Base-by-base conservation (phyloP, 2,113 vertebrate species). In the Anarrhichthys ocellatus region DNA sequence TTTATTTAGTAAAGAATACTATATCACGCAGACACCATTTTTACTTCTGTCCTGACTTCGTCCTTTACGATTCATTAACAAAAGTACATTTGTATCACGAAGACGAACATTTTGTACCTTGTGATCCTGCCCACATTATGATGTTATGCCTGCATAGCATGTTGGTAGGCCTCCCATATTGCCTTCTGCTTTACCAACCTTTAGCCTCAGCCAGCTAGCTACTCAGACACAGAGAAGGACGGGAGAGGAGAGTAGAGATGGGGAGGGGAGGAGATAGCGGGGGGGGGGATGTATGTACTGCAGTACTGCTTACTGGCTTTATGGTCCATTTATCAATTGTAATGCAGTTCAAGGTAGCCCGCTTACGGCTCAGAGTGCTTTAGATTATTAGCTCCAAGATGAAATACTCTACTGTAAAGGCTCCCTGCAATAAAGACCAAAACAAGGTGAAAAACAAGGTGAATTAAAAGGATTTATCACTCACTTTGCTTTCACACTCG, bases 131-230 rank as follows among this genome's bases (percentile, higher is more conserved):
- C 68, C 27, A 69, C 66, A 75, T 48, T 58, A 4, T 29, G 32
- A 72, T 81, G 32, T 80, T 38, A 80, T 65, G 77, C 46, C 82
- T 40, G 74, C 66, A 77, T 54, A 50, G 65, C 73, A 61, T 9
- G 17, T 42, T 52, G 62, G 34, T 75, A 82, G 76, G 62, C 20
- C 77, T 34, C 29, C 59, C 66, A 61, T 32, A 70, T 64, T 52
- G n/a, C 29, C 78, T 90, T 50, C 73, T 74, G 70, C 78, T 85
- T 75, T 67, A 66, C 76, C 80, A 84, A 80, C 83, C 70, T 82
- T 85, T 80, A 63, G 46, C 58, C 58, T 80, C 42, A 20, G 69
- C 27, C 2, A 29, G 9, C 27, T 27, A 52, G 64, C 56, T 70
- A 59, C 73, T 72, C 76, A 73, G 22, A 54, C 46, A 68, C 44